Percentiles rank a stretch among this genome's conserved stretches.
Conservation (phyloP, 2,888 invertebrate species). For the Heliconius aoede region DNA sequence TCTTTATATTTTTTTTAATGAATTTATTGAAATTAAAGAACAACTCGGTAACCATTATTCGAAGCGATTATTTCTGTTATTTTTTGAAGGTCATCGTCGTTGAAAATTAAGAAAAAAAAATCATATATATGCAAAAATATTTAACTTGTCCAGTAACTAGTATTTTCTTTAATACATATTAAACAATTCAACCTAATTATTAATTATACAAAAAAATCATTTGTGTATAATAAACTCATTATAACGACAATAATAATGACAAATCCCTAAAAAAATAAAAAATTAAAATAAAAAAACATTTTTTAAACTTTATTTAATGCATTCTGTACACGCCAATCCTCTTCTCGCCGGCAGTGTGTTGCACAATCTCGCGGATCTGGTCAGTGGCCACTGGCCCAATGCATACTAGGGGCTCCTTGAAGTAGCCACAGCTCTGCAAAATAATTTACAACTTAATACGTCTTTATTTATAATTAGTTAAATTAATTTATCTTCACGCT, state of each 20-base stretch:
- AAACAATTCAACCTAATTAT: neutral
- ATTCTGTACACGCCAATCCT: conserved; percentile 87
- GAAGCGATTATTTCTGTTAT: conserved; percentile 65
- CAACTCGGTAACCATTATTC: conserved; percentile 73
- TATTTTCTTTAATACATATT: conserved; percentile 24
- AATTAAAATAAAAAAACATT: neutral
- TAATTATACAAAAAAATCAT: no score
- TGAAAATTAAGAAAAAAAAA: conserved; percentile 48
- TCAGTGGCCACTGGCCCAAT: conserved; percentile 93
- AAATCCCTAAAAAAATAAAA: conserved; percentile 4
- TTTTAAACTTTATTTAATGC: conserved; percentile 60
- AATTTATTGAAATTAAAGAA: conserved; percentile 54
- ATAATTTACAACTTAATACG: conserved; percentile 25
- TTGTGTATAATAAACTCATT: neutral
- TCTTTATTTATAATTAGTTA: no score
- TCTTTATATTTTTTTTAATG: conserved; percentile 58
- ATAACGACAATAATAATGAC: neutral
- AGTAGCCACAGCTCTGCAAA: conserved; percentile 92
- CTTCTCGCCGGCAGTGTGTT: conserved; percentile 92
- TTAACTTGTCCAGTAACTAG: conserved; percentile 5
- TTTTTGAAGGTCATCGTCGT: conserved; percentile 46
- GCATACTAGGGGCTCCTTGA: conserved; percentile 94
- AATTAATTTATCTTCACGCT: neutral
- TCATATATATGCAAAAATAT: no score
- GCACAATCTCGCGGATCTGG: conserved; percentile 86